A percentile compares a stretch with the other conserved stretches of the same genome.
These are phyloP conservation scores for Cyclophora punctaria DNA, from an alignment of 2,888 invertebrate species.

Conservation along the genomic window DNA sequence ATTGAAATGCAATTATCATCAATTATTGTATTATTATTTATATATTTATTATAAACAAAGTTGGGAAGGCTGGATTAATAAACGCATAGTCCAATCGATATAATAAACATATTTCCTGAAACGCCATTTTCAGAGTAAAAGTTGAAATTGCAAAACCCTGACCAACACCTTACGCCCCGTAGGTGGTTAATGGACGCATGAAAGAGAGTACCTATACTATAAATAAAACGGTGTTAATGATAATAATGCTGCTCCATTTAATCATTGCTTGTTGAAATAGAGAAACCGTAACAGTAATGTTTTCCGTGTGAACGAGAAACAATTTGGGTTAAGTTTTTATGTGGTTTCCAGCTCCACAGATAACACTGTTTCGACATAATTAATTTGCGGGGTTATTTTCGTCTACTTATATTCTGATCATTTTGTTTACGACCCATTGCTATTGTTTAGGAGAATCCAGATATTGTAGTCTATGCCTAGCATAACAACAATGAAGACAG, in stretches of 20 bases:
- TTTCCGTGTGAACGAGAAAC: slow-evolving; percentile 12
- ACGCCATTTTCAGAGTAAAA: slow-evolving; percentile 21
- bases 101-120: neutral
- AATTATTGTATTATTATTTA: too few relatives aligned
- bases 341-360: slow-evolving; percentile 6
- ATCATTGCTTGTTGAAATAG: slow-evolving; percentile 47
- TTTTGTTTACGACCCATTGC: too few relatives aligned
- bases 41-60: too few relatives aligned
- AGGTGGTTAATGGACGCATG: slow-evolving; percentile 58
- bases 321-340: slow-evolving; percentile 21
- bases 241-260: slow-evolving; percentile 51
- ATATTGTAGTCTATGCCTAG: too few relatives aligned
- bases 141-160: slow-evolving; percentile 38
- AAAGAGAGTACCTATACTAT: slow-evolving; percentile 38
- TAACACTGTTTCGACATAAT: slow-evolving; percentile 9
- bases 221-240: slow-evolving; percentile 54
- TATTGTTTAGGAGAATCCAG: too few relatives aligned
- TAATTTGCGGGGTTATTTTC: too few relatives aligned
- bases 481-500: too few relatives aligned
- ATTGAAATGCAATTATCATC: too few relatives aligned
- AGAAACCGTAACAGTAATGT: slow-evolving; percentile 20
- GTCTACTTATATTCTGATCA: too few relatives aligned
- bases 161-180: slow-evolving; percentile 50
- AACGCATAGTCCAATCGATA: too few relatives aligned
- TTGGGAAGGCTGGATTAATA: too few relatives aligned